Base-by-base conservation (phyloP, 2,888 invertebrate species). In the Augochlorella aurata region DNA sequence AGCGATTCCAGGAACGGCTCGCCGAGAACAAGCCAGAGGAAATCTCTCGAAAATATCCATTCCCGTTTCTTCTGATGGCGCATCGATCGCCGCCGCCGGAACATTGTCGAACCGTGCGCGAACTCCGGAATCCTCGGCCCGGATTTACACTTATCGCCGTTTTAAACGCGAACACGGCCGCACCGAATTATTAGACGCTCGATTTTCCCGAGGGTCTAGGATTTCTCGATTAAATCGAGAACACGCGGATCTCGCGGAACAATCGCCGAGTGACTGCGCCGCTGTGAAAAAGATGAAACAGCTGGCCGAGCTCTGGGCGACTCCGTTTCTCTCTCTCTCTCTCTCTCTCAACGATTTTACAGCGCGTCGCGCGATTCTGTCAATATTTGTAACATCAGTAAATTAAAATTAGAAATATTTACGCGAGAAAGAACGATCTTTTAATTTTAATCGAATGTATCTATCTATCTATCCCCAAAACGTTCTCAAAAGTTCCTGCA, bases 1-100 rank as follows among this genome's bases (percentile, higher is more conserved):
- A 72, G 52, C 77, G 68, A 80, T 77, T 54, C 63, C 24, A 14
- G n/a, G 72, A 72, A 80, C 52, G 38, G 38, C 61, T 65, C 47
- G 47, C 24, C 68, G 68, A 69, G 73, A 73, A 65, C 72, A 44
- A 65, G 68, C 24, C 50, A 24, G 67, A 21, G 52, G 29, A 50
- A 49, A 72, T 63, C 68, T 50, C 78, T 69, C 68, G 80, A 81
- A 74, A 74, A 73, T 69, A 66, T 71, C 70, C 77, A 45, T 68
- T 76, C 73, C 24, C 44, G 38, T 29, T 44, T 66, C 24, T 52
- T 12, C 47, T 45, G 24, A 72, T 74, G 54, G 54, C 44, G 38
- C 78, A 65, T 73, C 79, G 69, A 73, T 80, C 78, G 78, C 38
- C 14, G 38, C 10, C n/a, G 63, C 44, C 63, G 9, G n/a, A 38